These are phyloP conservation scores for Drosophila nasuta DNA, from an alignment of 1,140 invertebrate species.

Conservation along the genomic window DNA sequence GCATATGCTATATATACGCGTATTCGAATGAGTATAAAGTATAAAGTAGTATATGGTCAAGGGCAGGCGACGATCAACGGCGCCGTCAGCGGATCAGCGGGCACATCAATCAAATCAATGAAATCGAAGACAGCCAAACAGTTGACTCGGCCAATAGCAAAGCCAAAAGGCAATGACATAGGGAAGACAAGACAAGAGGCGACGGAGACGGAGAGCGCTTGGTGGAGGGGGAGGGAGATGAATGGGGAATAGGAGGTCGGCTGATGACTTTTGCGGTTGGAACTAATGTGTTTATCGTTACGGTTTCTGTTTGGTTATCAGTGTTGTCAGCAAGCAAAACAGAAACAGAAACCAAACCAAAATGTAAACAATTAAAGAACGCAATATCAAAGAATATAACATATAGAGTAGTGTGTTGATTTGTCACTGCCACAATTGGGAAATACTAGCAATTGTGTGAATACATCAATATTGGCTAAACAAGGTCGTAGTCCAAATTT, in stretches of 20 bases:
- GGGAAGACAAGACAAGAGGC: neutral
- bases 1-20: slow-evolving; percentile 1
- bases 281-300: slow-evolving; percentile 63
- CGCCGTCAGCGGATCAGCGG: slow-evolving; percentile 68
- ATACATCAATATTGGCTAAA: neutral
- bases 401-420: neutral
- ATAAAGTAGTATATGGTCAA: slow-evolving; percentile 63
- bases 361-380: slow-evolving; percentile 32
- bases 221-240: neutral
- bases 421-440: slow-evolving; percentile 14
- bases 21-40: no score
- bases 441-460: neutral
- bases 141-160: slow-evolving; percentile 27
- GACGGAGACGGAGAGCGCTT: no score
- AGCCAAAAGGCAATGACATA: slow-evolving; percentile 3
- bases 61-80: slow-evolving; percentile 51
- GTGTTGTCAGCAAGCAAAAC: slow-evolving; percentile 36
- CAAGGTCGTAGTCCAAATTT: neutral
- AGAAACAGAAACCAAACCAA: slow-evolving; percentile 27
- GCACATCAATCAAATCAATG: slow-evolving; percentile 79
- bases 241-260: slow-evolving; percentile 26
- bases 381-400: neutral
- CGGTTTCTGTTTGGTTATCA: slow-evolving; percentile 39
- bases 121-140: slow-evolving; percentile 71
- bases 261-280: slow-evolving; percentile 62